These are phyloP conservation scores for Gallinago jamesoni DNA, from an alignment of 2,113 vertebrate species.

Conservation along the genomic window DNA sequence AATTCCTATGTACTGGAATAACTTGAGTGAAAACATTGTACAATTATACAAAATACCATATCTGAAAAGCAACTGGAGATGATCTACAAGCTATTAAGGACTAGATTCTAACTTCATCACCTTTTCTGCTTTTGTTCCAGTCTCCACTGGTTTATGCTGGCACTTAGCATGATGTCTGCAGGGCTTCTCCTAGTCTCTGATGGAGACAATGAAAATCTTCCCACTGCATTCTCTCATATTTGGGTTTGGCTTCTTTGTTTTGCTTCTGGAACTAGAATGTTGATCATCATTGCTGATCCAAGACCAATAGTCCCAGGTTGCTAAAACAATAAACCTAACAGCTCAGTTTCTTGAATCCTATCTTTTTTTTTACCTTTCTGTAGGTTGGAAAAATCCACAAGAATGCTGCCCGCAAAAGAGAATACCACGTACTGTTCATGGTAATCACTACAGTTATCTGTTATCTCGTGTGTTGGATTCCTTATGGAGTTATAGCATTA, in stretches of 20 bases:
- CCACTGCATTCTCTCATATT: neutral
- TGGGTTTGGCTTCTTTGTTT: neutral
- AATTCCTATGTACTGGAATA: too few relatives aligned
- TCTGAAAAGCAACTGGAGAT: neutral
- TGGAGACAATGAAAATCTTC: neutral
- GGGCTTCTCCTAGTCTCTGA: neutral
- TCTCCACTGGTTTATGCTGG: neutral
- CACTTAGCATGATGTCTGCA: neutral
- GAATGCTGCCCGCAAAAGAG: constrained; percentile 77
- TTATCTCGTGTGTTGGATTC: constrained; percentile 84
- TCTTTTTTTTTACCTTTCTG: neutral
- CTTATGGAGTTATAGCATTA: constrained; percentile 82
- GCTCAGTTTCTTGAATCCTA: neutral
- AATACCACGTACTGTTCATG: constrained; percentile 84
- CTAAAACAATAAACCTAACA: neutral
- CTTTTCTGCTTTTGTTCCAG: neutral
- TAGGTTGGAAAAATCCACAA: constrained; percentile 84
- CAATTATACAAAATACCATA: neutral
- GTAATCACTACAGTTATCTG: constrained; percentile 82
- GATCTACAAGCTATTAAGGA: neutral
- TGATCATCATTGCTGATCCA: neutral
- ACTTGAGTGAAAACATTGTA: neutral
- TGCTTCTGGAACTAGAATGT: neutral
- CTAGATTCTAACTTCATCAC: neutral
- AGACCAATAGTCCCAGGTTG: neutral